These are phyloP conservation scores for Phocides pigmalion DNA, from an alignment of 1,140 invertebrate species.

Conservation along the genomic window DNA sequence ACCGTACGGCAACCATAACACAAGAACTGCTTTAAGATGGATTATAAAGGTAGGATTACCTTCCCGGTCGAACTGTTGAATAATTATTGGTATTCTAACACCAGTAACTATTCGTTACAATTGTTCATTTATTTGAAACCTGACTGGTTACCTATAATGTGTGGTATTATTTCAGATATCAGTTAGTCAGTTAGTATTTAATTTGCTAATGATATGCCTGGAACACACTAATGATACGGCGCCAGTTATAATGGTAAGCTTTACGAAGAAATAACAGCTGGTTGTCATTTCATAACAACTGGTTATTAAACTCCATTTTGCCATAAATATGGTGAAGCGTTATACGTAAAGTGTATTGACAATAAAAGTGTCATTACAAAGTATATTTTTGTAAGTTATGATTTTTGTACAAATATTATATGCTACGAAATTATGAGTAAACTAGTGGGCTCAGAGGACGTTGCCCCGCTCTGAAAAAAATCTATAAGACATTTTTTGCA, in stretches of 20 bases:
- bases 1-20: too few relatives aligned
- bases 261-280: slow-evolving; percentile 1
- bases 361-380: too few relatives aligned
- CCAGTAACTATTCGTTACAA: neutral
- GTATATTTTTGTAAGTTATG: too few relatives aligned
- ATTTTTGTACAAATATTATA: too few relatives aligned
- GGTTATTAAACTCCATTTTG: neutral
- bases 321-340: neutral
- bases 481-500: too few relatives aligned
- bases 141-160: neutral
- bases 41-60: too few relatives aligned
- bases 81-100: too few relatives aligned
- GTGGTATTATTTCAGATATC: neutral
- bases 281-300: neutral
- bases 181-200: neutral
- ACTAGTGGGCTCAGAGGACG: too few relatives aligned
- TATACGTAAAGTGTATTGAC: neutral
- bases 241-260: slow-evolving; percentile 7
- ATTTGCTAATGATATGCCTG: neutral
- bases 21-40: too few relatives aligned
- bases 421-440: too few relatives aligned
- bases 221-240: neutral
- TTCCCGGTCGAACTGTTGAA: too few relatives aligned
- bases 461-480: too few relatives aligned
- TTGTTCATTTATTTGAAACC: neutral